These are phyloP conservation scores for Ichneumoninae sp. DNA, from an alignment of 2,888 invertebrate species.

Conservation along the genomic window DNA sequence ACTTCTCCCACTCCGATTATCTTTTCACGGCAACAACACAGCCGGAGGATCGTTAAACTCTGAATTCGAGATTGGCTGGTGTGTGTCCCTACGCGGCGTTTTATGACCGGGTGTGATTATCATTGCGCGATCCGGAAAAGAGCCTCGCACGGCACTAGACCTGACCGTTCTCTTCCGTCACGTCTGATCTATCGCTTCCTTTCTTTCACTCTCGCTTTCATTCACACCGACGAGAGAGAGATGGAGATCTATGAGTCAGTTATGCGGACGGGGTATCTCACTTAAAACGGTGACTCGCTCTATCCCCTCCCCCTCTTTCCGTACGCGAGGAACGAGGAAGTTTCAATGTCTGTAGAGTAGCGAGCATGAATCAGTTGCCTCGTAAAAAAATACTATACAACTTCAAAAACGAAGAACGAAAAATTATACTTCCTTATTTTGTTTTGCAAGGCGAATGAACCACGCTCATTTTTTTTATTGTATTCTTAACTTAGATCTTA, in stretches of 20 bases:
- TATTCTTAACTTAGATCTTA: background rate
- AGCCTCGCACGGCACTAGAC: conserved; percentile 3
- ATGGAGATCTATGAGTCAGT: conserved; percentile 1
- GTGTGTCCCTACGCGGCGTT: background rate
- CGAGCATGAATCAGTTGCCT: background rate
- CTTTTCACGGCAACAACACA: conserved; percentile 36
- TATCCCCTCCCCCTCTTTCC: background rate
- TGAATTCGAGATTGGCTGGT: conserved; percentile 21
- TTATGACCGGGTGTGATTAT: conserved; percentile 5
- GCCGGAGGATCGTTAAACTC: conserved; percentile 64
- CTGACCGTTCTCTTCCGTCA: conserved; percentile 43
- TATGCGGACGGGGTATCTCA: conserved; percentile 4
- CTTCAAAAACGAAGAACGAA: background rate
- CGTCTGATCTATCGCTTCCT: conserved; percentile 36
- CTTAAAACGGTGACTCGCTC: conserved; percentile 14
- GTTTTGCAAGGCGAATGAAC: background rate
- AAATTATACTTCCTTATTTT: background rate
- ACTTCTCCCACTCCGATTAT: conserved; percentile 23
- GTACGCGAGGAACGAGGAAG: background rate
- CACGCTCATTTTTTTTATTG: background rate
- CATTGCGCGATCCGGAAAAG: conserved; percentile 2
- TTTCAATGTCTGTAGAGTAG: background rate
- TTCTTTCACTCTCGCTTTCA: conserved; percentile 15
- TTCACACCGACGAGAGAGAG: conserved; percentile 21
- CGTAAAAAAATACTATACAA: background rate